phyloP scores from a whole-genome alignment of 2,113 vertebrate species.

The Tamias sibiricus region DNA sequence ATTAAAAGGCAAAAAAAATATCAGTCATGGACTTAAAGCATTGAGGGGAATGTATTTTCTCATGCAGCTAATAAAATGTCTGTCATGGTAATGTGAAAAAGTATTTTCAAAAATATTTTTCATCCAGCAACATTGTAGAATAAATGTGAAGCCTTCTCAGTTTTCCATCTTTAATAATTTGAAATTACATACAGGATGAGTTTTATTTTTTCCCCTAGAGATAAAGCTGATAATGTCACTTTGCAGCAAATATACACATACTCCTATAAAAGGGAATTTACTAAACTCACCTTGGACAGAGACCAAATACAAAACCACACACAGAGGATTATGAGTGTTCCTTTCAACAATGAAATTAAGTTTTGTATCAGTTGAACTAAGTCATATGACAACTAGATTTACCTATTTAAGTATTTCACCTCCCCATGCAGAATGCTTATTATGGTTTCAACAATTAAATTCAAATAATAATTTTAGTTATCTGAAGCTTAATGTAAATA shows the following conservation, averaged over 20 bases:
- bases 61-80: not conserved
- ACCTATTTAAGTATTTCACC: not conserved
- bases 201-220: not conserved
- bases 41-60: not conserved
- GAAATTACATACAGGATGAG: not conserved
- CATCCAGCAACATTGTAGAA: not conserved
- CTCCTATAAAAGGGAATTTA: not conserved
- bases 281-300: not conserved
- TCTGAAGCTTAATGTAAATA: not conserved
- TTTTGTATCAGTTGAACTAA: conserved; percentile 40
- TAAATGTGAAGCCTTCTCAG: not conserved
- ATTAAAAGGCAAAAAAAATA: not conserved
- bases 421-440: not conserved
- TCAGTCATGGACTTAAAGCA: not conserved
- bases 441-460: not conserved
- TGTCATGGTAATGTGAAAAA: not conserved
- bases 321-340: not conserved
- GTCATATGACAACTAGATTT: not conserved
- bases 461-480: conserved; percentile 12
- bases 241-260: not conserved
- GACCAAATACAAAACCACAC: not conserved
- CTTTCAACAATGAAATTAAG: conserved; percentile 17
- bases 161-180: conserved; percentile 11
- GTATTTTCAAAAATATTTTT: not conserved
- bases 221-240: not conserved